Conservation (phyloP, 2,797 vertebrate species). For the Gobionotothen gibberifrons region DNA sequence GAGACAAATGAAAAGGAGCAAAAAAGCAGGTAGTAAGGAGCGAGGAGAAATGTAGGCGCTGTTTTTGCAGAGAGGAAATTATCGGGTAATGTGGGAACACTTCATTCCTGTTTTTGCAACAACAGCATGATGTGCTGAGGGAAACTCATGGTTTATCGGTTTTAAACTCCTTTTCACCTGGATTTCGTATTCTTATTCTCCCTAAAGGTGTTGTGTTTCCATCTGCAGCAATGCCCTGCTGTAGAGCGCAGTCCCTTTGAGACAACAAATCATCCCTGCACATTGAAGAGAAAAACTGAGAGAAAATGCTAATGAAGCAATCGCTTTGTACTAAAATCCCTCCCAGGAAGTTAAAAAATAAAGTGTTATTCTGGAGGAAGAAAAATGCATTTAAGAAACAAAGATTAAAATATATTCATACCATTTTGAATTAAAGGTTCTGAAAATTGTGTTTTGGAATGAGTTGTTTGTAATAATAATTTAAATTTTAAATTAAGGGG, state of each 20-base stretch:
- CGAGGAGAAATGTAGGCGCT: constrained; percentile 33
- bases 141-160: not conserved
- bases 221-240: constrained; percentile 18
- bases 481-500: too few relatives aligned
- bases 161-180: constrained; percentile 1
- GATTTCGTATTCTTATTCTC: not conserved
- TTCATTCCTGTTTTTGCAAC: constrained; percentile 17
- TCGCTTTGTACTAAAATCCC: not conserved
- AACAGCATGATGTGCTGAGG: not conserved
- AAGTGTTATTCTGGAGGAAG: too few relatives aligned
- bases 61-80: constrained; percentile 39
- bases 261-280: not conserved
- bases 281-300: not conserved
- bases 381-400: not conserved
- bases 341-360: not conserved
- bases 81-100: not conserved
- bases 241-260: constrained; percentile 20
- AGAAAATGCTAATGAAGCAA: constrained; percentile 6
- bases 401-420: not conserved
- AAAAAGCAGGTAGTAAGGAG: constrained; percentile 30
- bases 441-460: not conserved
- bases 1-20: constrained; percentile 44
- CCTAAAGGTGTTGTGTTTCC: constrained; percentile 7
- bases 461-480: not conserved
- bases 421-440: not conserved